Evolutionary conservation across 2,113 vertebrate species (phyloP).

Genomic region (Lophura nycthemera): DNA sequence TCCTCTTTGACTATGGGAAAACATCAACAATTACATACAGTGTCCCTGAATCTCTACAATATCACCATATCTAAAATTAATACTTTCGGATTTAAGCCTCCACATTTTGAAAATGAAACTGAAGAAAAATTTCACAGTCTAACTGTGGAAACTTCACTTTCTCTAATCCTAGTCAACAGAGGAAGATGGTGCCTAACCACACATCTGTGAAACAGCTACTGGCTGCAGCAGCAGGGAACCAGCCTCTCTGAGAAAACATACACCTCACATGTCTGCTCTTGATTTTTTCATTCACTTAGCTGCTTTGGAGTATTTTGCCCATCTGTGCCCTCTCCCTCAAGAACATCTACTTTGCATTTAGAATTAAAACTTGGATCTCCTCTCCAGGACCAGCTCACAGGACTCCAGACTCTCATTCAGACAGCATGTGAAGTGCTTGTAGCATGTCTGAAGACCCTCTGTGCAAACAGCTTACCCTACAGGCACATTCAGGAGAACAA

Average conservation of each 20-base stretch:
- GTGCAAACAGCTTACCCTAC: background rate
- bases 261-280: background rate
- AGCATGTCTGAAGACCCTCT: background rate
- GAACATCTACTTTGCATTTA: background rate
- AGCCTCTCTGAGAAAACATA: background rate
- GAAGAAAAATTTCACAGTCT: background rate
- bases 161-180: background rate
- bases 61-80: background rate
- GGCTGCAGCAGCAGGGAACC: background rate
- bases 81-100: background rate
- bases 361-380: background rate
- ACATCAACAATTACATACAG: background rate
- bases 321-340: background rate
- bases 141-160: background rate
- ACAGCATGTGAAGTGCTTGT: background rate
- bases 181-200: background rate
- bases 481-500: too few relatives aligned
- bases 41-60: background rate
- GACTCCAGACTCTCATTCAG: background rate
- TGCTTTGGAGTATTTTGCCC: background rate
- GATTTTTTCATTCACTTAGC: background rate
- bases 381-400: background rate
- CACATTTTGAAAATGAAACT: background rate
- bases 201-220: background rate
- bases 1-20: background rate